Evolutionary conservation across 2,797 vertebrate genomes (phyloP).

Genomic region (Falco cherrug): DNA sequence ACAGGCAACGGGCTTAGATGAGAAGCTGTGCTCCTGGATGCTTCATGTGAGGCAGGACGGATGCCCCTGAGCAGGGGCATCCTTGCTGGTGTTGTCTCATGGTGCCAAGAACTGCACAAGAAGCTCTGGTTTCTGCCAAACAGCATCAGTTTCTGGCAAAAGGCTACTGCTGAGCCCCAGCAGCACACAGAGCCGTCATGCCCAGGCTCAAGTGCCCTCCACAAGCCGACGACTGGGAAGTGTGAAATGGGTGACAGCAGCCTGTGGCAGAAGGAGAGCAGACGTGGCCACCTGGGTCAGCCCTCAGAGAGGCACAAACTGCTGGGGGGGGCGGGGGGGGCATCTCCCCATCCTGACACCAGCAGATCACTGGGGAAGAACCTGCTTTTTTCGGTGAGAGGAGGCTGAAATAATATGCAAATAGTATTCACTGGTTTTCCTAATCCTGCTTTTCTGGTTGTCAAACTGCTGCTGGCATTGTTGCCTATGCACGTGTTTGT

Average conservation of each 20-base stretch:
- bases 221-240: background rate
- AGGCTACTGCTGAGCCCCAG: background rate
- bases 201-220: background rate
- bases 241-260: background rate
- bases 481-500: background rate
- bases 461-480: background rate
- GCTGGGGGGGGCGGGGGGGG: background rate
- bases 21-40: background rate
- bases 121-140: background rate
- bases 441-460: background rate
- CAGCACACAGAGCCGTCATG: accelerated
- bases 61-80: background rate
- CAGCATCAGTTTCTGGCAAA: background rate
- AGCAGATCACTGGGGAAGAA: accelerated
- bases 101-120: background rate
- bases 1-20: background rate
- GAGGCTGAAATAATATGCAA: background rate
- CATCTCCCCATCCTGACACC: accelerated
- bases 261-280: background rate
- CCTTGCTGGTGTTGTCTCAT: background rate
- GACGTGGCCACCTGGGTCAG: accelerated
- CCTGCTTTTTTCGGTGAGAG: background rate
- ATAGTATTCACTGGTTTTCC: background rate
- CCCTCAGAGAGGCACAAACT: background rate
- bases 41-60: background rate